Conservation (phyloP, 2,113 vertebrate species). For the Pseudonaja textilis region DNA sequence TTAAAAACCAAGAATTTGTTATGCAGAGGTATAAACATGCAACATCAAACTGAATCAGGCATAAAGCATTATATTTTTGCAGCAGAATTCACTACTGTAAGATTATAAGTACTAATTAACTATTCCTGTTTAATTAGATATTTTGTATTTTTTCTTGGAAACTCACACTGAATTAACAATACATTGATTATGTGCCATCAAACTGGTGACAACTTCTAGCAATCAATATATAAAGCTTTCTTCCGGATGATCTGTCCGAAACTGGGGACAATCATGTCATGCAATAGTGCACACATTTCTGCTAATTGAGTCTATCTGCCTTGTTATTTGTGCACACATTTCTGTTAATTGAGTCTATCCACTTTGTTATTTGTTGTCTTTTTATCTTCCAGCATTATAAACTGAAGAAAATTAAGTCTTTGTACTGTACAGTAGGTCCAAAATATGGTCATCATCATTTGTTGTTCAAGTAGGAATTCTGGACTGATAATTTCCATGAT, state of each 20-base stretch:
- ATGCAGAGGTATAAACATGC: not conserved
- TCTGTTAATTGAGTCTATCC: not conserved
- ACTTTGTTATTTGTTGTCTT: not conserved
- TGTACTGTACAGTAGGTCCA: not conserved
- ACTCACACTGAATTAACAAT: not conserved
- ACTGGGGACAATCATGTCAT: not conserved
- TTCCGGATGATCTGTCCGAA: not conserved
- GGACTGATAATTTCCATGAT: not conserved
- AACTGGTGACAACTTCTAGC: not conserved
- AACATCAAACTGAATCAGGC: not conserved
- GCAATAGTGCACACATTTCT: not conserved
- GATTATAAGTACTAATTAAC: not conserved
- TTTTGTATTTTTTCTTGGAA: not conserved
- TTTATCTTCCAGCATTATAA: not conserved
- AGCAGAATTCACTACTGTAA: not conserved
- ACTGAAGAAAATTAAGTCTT: not conserved
- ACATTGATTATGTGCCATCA: not conserved
- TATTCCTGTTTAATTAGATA: not conserved
- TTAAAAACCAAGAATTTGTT: not conserved
- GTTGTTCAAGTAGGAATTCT: not conserved
- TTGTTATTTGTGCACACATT: not conserved
- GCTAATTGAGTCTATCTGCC: not conserved
- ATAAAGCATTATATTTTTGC: not conserved
- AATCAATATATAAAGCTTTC: not conserved
- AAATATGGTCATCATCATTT: not conserved